Conservation (phyloP, 2,797 vertebrate genomes). For the Fringilla coelebs region DNA sequence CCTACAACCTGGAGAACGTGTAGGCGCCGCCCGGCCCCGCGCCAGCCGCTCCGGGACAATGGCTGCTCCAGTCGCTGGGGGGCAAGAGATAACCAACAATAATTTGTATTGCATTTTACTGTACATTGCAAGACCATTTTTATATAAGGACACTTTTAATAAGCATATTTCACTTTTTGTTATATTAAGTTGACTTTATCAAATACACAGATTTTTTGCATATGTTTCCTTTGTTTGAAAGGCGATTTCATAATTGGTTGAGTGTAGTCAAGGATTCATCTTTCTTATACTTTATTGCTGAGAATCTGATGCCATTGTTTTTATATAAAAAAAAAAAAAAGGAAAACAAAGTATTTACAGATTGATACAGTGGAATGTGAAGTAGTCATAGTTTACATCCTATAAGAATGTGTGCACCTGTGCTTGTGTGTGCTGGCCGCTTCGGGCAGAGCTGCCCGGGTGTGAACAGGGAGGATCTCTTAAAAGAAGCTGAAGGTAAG, state of each 20-base stretch:
- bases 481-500: slow-evolving; percentile 52
- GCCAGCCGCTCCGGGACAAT: slow-evolving; percentile 66
- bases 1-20: slow-evolving; percentile 87
- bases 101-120: slow-evolving; percentile 84
- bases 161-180: slow-evolving; percentile 83
- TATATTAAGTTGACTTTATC: slow-evolving; percentile 82
- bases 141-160: slow-evolving; percentile 86
- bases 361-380: slow-evolving; percentile 75
- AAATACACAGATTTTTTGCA: slow-evolving; percentile 81
- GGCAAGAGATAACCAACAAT: slow-evolving; percentile 72
- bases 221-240: slow-evolving; percentile 79
- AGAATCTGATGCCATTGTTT: slow-evolving; percentile 73
- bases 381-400: slow-evolving; percentile 76
- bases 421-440: slow-evolving; percentile 67
- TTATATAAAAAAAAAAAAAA: slow-evolving; percentile 67
- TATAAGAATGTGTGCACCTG: slow-evolving; percentile 61
- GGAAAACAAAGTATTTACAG: slow-evolving; percentile 69
- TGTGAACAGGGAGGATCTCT: slow-evolving; percentile 50
- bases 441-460: slow-evolving; percentile 37
- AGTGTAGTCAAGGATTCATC: slow-evolving; percentile 73
- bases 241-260: slow-evolving; percentile 76
- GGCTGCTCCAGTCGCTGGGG: slow-evolving; percentile 76
- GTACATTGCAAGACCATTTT: slow-evolving; percentile 84
- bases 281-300: slow-evolving; percentile 77
- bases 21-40: not conserved